Conservation (phyloP, 2,888 invertebrate genomes). For the Endomychus coccineus region DNA sequence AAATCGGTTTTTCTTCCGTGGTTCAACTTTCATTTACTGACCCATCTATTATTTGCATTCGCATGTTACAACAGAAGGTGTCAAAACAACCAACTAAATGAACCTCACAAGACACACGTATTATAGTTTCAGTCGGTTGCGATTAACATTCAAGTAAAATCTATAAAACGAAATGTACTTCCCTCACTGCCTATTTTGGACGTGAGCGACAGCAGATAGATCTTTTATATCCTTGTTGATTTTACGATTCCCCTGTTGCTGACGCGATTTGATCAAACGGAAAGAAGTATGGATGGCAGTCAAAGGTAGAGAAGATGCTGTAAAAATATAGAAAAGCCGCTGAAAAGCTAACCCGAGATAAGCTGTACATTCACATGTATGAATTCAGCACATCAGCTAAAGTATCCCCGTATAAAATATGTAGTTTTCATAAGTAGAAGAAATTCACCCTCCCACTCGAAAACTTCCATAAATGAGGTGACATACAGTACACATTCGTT, state of each 20-base stretch:
- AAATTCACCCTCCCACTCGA: no score
- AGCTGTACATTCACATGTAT: slow-evolving; percentile 57
- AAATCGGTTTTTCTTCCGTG: no score
- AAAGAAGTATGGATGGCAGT: slow-evolving; percentile 24
- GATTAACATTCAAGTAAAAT: no score
- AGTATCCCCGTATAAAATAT: slow-evolving; percentile 46
- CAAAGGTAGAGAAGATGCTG: slow-evolving; percentile 27
- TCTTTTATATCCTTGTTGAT: slow-evolving; percentile 20
- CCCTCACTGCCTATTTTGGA: neutral
- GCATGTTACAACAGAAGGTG: no score
- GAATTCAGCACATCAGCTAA: slow-evolving; percentile 63
- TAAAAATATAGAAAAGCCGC: slow-evolving; percentile 39
- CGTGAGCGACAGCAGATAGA: slow-evolving; percentile 1
- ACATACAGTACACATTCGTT: no score
- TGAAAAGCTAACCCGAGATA: slow-evolving; percentile 40
- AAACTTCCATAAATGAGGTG: no score
- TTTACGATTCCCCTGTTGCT: slow-evolving; percentile 30
- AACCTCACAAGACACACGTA: no score
- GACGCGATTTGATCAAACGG: slow-evolving; percentile 30
- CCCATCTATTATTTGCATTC: no score
- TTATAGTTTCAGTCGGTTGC: no score
- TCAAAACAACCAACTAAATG: no score
- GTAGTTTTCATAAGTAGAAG: slow-evolving; percentile 40
- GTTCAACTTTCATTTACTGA: no score
- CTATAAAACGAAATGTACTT: slow-evolving; percentile 1